Evolutionary conservation across 2,113 vertebrate genomes (phyloP).

Genomic region (Gopherus flavomarginatus): DNA sequence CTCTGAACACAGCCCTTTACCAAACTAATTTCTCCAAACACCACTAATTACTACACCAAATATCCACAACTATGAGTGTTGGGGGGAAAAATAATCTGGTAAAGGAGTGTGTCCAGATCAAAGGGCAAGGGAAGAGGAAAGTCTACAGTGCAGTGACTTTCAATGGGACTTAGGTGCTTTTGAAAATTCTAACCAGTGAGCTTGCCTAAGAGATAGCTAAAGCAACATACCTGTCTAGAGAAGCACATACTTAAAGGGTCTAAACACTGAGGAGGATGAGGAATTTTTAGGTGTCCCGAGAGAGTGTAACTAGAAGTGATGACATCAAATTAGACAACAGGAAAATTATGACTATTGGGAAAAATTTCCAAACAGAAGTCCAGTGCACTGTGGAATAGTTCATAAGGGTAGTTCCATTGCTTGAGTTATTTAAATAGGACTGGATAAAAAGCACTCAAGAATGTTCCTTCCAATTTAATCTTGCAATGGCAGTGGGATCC

Average conservation of each 20-base stretch:
- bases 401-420: neutral
- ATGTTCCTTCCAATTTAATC: neutral
- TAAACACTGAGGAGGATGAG: neutral
- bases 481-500: neutral
- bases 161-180: neutral
- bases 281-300: neutral
- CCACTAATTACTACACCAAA: neutral
- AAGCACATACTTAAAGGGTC: neutral
- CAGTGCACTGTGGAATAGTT: neutral
- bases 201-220: neutral
- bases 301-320: neutral
- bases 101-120: neutral
- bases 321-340: neutral
- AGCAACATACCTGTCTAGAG: neutral
- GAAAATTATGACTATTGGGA: neutral
- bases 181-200: neutral
- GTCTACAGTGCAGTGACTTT: neutral
- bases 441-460: neutral
- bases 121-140: neutral
- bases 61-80: neutral
- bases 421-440: neutral
- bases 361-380: neutral
- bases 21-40: neutral
- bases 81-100: neutral
- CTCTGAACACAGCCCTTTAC: neutral